phyloP scores from a whole-genome alignment of 2,113 vertebrate species.

The Maccullochella peelii region DNA sequence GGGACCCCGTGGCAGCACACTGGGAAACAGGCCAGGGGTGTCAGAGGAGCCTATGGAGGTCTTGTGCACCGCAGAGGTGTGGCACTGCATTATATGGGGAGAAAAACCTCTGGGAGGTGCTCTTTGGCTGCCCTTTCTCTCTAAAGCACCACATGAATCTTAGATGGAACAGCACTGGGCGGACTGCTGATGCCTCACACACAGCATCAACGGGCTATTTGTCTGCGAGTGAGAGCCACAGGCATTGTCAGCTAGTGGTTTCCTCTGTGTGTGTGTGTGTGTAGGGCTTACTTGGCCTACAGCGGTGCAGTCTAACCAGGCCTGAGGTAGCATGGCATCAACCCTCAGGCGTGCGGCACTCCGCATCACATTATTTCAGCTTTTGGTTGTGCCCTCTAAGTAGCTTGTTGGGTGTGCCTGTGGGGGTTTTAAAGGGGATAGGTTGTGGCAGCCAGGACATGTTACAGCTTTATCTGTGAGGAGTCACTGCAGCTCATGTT shows the following conservation, averaged over 20 bases:
- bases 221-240: constrained; percentile 66
- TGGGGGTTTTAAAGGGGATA: constrained; percentile 36
- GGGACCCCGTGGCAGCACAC: constrained; percentile 1
- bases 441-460: constrained; percentile 30
- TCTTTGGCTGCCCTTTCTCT: constrained; percentile 79
- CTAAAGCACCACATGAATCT: constrained; percentile 71
- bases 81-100: constrained; percentile 63
- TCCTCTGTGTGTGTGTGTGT: constrained; percentile 11
- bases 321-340: constrained; percentile 56
- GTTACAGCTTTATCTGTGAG: constrained; percentile 35
- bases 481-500: constrained; percentile 1
- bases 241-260: constrained; percentile 60
- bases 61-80: constrained; percentile 49
- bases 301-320: constrained; percentile 49
- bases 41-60: constrained; percentile 28
- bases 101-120: constrained; percentile 69
- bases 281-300: constrained; percentile 43
- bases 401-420: constrained; percentile 49
- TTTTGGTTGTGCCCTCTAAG: constrained; percentile 56
- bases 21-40: constrained; percentile 40
- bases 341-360: constrained; percentile 60
- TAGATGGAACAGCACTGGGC: constrained; percentile 64
- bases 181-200: constrained; percentile 66
- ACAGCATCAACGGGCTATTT: constrained; percentile 56
- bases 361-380: constrained; percentile 69